These are phyloP conservation scores for Ciconia stormi DNA, from an alignment of 2,113 vertebrate genomes.

Conservation along the genomic window DNA sequence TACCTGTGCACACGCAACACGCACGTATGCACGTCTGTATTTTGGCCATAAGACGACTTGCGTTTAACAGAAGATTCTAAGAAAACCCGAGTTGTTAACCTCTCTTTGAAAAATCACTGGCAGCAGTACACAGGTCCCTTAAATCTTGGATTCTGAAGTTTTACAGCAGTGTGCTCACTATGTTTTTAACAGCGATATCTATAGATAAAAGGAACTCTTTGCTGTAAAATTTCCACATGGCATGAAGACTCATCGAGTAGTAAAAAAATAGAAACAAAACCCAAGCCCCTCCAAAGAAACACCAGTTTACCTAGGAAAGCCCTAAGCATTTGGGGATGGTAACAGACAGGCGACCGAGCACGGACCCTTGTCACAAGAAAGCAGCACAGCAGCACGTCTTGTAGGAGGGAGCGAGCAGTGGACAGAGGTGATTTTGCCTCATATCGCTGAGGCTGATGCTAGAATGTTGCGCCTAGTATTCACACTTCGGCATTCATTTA, in stretches of 20 bases:
- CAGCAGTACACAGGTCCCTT: background rate
- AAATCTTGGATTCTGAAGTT: background rate
- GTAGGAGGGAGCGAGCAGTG: background rate
- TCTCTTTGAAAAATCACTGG: too few species aligned
- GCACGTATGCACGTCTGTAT: too few species aligned
- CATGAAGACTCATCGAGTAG: background rate
- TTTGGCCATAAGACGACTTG: background rate
- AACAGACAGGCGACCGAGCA: background rate
- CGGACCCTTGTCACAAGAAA: background rate
- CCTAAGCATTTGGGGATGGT: too few species aligned
- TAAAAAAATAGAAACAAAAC: background rate
- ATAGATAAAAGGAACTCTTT: background rate
- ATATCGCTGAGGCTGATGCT: rapidly evolving
- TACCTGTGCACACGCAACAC: background rate
- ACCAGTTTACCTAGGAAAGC: background rate
- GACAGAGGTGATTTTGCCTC: too few species aligned
- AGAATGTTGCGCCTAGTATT: background rate
- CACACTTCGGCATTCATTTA: background rate
- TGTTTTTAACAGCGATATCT: background rate
- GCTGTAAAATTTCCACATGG: background rate
- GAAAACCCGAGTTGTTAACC: background rate
- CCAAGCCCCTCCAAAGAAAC: background rate
- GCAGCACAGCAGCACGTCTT: rapidly evolving
- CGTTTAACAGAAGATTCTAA: too few species aligned
- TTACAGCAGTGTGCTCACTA: background rate